Percentiles rank a stretch among this genome's conserved stretches.
phyloP scores from a whole-genome alignment of 2,888 invertebrate species.

The Apodemia arnacis region DNA sequence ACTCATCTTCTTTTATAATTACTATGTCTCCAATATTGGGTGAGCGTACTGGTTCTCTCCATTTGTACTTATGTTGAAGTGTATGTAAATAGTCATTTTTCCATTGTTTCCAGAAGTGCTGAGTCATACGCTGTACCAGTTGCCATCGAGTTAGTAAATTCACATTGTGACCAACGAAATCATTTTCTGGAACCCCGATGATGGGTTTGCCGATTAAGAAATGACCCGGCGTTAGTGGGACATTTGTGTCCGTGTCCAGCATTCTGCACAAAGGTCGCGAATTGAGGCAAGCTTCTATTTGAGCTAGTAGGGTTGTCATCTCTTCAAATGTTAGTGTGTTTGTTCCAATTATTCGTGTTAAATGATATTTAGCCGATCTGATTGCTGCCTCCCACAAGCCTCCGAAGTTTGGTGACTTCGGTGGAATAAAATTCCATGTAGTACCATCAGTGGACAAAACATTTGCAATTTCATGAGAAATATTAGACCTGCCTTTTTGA shows the following conservation, averaged over 20 bases:
- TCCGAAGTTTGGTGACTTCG: conserved; percentile 67
- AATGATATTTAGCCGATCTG: conserved; percentile 37
- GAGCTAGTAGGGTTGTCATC: conserved; percentile 14
- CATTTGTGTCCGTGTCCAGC: too few relatives aligned
- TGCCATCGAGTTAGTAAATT: too few relatives aligned
- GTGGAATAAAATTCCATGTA: conserved; percentile 68
- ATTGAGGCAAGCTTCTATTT: conserved; percentile 30
- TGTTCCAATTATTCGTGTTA: conserved; percentile 34
- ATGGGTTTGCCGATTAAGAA: too few relatives aligned
- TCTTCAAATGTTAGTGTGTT: conserved; percentile 43
- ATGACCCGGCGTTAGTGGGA: too few relatives aligned
- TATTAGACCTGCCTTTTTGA: not conserved
- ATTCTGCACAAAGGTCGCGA: not conserved
- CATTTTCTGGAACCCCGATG: too few relatives aligned
- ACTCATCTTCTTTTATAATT: not conserved
- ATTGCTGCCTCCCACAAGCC: conserved; percentile 59
- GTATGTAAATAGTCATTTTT: too few relatives aligned
- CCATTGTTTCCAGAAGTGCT: too few relatives aligned
- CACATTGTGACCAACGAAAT: too few relatives aligned
- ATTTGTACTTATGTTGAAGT: not conserved
- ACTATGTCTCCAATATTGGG: not conserved
- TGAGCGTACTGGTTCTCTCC: not conserved
- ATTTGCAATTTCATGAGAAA: conserved; percentile 28
- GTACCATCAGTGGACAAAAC: conserved; percentile 49
- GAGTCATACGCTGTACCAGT: too few relatives aligned